Base-by-base conservation (phyloP, 2,113 vertebrate genomes). In the Corythornis madagascariensis region DNA sequence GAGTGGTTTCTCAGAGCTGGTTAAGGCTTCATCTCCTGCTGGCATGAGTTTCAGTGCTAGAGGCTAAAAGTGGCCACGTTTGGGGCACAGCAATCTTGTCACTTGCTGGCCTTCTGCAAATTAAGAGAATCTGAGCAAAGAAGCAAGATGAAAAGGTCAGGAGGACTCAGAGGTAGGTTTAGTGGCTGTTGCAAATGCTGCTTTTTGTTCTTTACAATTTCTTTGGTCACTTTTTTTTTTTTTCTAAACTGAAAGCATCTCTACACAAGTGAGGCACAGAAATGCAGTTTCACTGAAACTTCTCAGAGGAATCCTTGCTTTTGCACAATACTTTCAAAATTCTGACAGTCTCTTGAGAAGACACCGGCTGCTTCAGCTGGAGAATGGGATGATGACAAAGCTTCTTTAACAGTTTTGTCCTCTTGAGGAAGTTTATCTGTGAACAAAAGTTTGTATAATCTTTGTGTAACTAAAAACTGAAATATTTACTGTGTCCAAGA, bases 311-410 rank as follows among this genome's bases (percentile, higher is more conserved):
- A 29, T 64, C 31, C 7, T 80, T 86, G 45, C 4, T 21, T 92
- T 88, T 82, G 53, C 16, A 14, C 25, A 50, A 4, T 14, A 14
- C 31, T 72, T 63, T 65, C 75, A 28, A 8, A 7, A 26, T 78
- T 33, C 13, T 31, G 7, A 2, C 45, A 2, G 42, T 60, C 33
- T 42, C 72, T 33, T 33, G 55, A 64, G 71, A 35, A 53, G 50
- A 17, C 0, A 2, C 1, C 83, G 61, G 40, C 43, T 1, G 1
- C 79, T 33, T 63, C 3, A 2, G 20, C 47, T 67, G 53, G 43
- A 60, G 70, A 77, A 19, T 9, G 42, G 73, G 83, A 57, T 52
- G 87, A 53, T 87, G 47, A 60, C 29, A 53, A 82, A 84, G 38
- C 38, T 79, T 43, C 66, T 87, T 63, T 33, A n/a, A 8, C 26